Evolutionary conservation across 2,113 vertebrate species (phyloP).

Genomic region (Sebastes fasciatus): DNA sequence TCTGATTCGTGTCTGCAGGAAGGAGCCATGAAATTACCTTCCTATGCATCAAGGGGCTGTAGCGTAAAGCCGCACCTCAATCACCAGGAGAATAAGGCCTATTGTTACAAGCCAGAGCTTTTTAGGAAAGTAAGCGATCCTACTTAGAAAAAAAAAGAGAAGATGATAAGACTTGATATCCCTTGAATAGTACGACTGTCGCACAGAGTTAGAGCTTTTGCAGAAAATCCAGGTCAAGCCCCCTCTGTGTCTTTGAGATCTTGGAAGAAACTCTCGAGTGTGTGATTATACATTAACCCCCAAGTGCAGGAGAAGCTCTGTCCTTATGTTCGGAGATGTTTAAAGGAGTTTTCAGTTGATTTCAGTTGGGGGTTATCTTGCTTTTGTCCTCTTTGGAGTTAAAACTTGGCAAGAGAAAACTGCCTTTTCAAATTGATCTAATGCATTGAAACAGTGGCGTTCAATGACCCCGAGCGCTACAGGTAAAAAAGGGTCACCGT

Average conservation of each 20-base stretch:
- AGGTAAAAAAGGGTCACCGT: slow-evolving; percentile 74
- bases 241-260: slow-evolving; percentile 53
- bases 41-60: slow-evolving; percentile 63
- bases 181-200: slow-evolving; percentile 57
- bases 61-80: slow-evolving; percentile 72
- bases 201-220: slow-evolving; percentile 64
- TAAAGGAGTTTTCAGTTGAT: slow-evolving; percentile 56
- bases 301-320: slow-evolving; percentile 43
- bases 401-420: slow-evolving; percentile 46
- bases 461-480: slow-evolving; percentile 69
- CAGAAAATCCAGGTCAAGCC: slow-evolving; percentile 75
- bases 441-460: slow-evolving; percentile 70
- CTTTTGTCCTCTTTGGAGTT: slow-evolving; percentile 54
- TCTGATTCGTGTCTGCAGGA: slow-evolving; percentile 79
- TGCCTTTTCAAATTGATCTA: slow-evolving; percentile 27
- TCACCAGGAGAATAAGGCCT: slow-evolving; percentile 71
- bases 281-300: slow-evolving; percentile 74
- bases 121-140: slow-evolving; percentile 66
- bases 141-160: slow-evolving; percentile 50
- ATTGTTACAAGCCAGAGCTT: slow-evolving; percentile 66
- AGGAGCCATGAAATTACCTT: slow-evolving; percentile 82
- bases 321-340: slow-evolving; percentile 39
- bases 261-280: slow-evolving; percentile 50
- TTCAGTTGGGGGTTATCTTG: slow-evolving; percentile 49
- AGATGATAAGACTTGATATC: slow-evolving; percentile 69